Evolutionary conservation across 2,888 invertebrate genomes (phyloP), one percentile per base, ranked within the genome.

Genomic region (Cephalotes varians): DNA sequence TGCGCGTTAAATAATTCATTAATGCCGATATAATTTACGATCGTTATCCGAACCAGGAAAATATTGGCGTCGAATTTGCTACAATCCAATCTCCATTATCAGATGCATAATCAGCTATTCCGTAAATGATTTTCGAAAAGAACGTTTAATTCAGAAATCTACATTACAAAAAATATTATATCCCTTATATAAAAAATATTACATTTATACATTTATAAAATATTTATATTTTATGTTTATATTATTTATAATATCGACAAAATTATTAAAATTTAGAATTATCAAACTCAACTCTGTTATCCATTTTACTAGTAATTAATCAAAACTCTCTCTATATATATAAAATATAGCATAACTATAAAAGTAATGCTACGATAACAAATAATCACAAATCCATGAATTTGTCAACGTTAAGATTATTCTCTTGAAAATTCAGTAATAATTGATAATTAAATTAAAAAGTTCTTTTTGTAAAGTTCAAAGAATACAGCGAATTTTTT

Each of bases 1-100:
- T 15, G 40, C 67, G 65, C 58, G 76, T 82, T 84, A 84, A 84
- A 82, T 84, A 82, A 84, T 84, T 84, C 82, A 76, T 72, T 79
- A 81, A 81, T 54, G 74, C 64, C 54, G 31, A 49, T 31, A 79
- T 72, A 56, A 71, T 83, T 79, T 79, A 83, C 56, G 82, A 40
- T 60, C 60, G 67, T 62, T 77, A 62, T 15, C 28, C 28, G n/a
- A 40, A 21, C 6, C 40, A 21, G 40, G 15, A 47, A 49, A 21
- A 47, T 31, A 60, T 60, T 21, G 60, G 6, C 34, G 44, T 60
- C 58, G 21, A 76, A 76, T 51, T 64, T 34, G 49, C n/a, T 51
- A 62, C 34, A 62, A 76, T 62, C 34, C 74, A 62, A 74, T 51
- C 51, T 64, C 28, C n/a, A 76, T 76, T 65, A 65, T 76, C 65